Percentiles rank a stretch among this genome's conserved stretches.
Evolutionary conservation across 2,888 invertebrate species (phyloP).

Genomic region (Eucera pruinosa): DNA sequence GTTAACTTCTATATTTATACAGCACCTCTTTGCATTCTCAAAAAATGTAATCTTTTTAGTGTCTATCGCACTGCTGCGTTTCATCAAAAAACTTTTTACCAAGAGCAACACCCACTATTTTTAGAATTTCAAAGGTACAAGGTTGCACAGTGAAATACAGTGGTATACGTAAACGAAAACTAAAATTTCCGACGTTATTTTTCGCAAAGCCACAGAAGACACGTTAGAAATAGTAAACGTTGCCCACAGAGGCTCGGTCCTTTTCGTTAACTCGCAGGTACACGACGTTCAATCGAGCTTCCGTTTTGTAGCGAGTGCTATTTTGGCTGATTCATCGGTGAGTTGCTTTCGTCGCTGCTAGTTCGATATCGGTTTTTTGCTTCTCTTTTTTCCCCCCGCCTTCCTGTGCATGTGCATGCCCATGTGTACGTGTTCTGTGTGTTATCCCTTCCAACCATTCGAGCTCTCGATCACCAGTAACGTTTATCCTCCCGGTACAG

Average conservation of each 20-base stretch:
- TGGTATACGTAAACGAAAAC: no score
- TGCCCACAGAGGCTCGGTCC: no score
- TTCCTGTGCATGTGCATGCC: neutral
- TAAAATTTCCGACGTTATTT: neutral
- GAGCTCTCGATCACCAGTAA: conserved; percentile 66
- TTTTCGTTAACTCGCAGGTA: conserved; percentile 42
- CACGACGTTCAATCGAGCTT: conserved; percentile 58
- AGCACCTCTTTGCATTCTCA: no score
- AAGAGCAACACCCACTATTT: no score
- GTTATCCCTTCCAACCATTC: conserved; percentile 61
- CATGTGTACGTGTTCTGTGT: conserved; percentile 15
- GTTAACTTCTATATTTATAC: no score
- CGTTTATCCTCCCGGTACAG: conserved; percentile 68
- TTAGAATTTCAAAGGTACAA: neutral
- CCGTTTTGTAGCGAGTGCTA: conserved; percentile 66
- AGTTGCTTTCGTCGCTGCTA: conserved; percentile 65
- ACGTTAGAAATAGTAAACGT: no score
- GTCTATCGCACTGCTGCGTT: no score
- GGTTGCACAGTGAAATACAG: no score
- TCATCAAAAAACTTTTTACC: no score
- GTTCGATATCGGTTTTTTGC: conserved; percentile 65
- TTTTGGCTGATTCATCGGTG: conserved; percentile 71
- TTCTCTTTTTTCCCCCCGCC: conserved; percentile 15
- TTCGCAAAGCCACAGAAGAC: conserved; percentile 4
- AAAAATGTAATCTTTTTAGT: no score